Conservation (phyloP, 2,113 vertebrate species). For the Ploceus nigricollis region DNA sequence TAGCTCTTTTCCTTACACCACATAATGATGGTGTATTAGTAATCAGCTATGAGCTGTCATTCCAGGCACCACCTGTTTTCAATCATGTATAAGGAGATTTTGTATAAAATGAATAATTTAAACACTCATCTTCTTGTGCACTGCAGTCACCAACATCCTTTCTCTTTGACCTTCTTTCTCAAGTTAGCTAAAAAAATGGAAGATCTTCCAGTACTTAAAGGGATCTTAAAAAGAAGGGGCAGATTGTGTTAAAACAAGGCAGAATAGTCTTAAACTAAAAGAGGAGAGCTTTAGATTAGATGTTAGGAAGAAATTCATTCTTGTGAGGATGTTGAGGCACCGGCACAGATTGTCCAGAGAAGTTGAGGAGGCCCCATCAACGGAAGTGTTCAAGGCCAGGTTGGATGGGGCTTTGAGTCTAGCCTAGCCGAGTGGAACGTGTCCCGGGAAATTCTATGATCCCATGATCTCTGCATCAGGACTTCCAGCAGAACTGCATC, state of each 20-base stretch:
- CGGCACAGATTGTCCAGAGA: neutral
- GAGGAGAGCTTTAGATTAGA: neutral
- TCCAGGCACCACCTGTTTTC: neutral
- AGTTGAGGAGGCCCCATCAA: neutral
- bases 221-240: neutral
- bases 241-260: neutral
- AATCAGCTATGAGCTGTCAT: neutral
- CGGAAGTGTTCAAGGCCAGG: neutral
- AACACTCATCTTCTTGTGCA: neutral
- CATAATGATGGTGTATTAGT: neutral
- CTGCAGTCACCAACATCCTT: neutral
- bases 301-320: neutral
- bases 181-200: neutral
- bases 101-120: neutral
- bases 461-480: neutral
- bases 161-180: neutral
- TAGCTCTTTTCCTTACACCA: neutral
- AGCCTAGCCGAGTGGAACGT: neutral
- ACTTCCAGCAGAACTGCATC: neutral
- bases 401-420: neutral
- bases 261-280: neutral
- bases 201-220: neutral
- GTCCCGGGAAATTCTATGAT: neutral
- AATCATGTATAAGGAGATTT: neutral
- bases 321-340: neutral